Evolutionary conservation across 2,888 invertebrate genomes (phyloP).

Genomic region (Diaphora mendica): DNA sequence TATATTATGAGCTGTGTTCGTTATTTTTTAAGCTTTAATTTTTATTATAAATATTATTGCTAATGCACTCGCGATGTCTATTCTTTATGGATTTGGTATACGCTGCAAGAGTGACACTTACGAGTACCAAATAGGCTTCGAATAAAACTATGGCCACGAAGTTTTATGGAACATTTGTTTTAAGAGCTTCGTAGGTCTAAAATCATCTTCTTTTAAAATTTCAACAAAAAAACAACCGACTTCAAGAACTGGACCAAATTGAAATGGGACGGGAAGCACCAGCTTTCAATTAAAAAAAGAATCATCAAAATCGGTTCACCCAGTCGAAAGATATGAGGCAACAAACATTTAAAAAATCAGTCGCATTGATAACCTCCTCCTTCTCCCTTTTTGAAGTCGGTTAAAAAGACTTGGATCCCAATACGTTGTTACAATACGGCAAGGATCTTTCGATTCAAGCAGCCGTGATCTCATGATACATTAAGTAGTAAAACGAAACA

Average conservation of each 20-base stretch:
- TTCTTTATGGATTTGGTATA: constrained; percentile 5
- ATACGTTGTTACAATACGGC: not conserved
- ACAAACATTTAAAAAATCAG: too few species aligned
- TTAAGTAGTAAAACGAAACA: not conserved
- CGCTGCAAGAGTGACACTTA: constrained; percentile 10
- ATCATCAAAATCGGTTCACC: too few species aligned
- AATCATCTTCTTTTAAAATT: not conserved
- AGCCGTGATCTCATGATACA: not conserved
- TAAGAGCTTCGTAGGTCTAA: not conserved
- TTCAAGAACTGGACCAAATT: too few species aligned
- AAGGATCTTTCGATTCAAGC: not conserved
- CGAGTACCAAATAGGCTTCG: not conserved
- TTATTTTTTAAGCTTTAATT: constrained; percentile 43
- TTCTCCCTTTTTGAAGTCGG: too few species aligned
- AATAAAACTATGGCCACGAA: not conserved
- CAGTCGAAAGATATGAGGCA: too few species aligned
- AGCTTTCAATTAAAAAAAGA: too few species aligned
- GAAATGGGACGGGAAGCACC: too few species aligned
- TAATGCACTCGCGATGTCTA: constrained; percentile 26
- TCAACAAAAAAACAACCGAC: too few species aligned
- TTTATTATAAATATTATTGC: constrained; percentile 24
- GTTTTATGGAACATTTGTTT: not conserved
- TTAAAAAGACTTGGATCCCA: not conserved
- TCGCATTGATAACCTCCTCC: too few species aligned
- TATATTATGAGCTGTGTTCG: constrained; percentile 36